These are phyloP conservation scores for Amblyraja radiata DNA, from an alignment of 2,797 vertebrate genomes.

Conservation along the genomic window DNA sequence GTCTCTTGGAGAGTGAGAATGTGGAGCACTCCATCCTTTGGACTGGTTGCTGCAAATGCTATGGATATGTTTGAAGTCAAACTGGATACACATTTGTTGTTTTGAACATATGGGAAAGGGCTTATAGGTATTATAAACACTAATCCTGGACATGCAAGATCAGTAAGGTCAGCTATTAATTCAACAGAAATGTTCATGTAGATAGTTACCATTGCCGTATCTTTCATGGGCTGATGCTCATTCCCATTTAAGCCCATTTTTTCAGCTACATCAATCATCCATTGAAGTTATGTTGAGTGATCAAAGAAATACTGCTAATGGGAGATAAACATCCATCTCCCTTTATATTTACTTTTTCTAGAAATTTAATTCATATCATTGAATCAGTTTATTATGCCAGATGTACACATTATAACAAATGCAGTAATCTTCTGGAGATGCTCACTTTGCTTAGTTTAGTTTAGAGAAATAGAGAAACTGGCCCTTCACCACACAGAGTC, in stretches of 20 bases:
- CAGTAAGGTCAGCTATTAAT: too few relatives aligned
- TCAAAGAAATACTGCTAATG: neutral
- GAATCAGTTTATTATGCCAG: neutral
- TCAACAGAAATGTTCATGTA: neutral
- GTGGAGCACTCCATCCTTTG: neutral
- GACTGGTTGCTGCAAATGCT: neutral
- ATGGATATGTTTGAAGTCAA: neutral
- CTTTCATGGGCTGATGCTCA: neutral
- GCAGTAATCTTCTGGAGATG: neutral
- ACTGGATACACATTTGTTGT: neutral
- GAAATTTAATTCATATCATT: neutral
- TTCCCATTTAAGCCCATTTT: neutral
- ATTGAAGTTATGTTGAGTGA: neutral
- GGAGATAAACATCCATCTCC: neutral
- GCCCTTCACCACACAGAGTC: too few relatives aligned
- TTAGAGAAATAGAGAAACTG: too few relatives aligned
- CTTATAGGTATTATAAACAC: neutral
- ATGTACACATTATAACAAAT: neutral
- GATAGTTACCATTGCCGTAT: neutral
- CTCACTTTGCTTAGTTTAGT: neutral
- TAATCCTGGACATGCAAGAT: neutral
- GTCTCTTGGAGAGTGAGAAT: neutral
- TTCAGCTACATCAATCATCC: neutral
- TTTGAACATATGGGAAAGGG: too few relatives aligned
- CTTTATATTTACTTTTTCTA: neutral